phyloP scores from a whole-genome alignment of 2,113 vertebrate species.

The Phoenicopterus ruber region DNA sequence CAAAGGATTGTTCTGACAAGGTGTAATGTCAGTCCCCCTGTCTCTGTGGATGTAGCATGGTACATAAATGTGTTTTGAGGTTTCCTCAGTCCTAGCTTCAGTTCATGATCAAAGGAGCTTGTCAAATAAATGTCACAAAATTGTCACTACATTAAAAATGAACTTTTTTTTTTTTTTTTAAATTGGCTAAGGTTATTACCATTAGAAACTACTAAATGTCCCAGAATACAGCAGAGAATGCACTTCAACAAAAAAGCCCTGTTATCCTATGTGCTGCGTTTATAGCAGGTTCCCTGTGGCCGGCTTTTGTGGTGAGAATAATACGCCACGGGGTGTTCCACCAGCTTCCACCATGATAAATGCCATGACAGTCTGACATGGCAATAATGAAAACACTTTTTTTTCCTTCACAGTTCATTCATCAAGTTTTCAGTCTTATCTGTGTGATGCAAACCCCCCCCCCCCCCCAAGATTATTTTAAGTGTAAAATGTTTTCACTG shows the following conservation, averaged over 20 bases:
- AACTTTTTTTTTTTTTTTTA: neutral
- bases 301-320: neutral
- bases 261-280: neutral
- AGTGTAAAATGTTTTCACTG: neutral
- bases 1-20: constrained; percentile 48
- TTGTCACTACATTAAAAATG: neutral
- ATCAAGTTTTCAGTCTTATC: neutral
- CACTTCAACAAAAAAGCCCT: neutral
- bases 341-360: neutral
- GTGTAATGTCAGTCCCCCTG: neutral
- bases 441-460: accelerated
- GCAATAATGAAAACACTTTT: neutral
- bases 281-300: accelerated
- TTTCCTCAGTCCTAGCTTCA: constrained; percentile 8
- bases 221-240: neutral
- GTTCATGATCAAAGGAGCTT: constrained; percentile 36
- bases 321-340: neutral
- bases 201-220: neutral
- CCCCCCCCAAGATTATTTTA: neutral
- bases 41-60: neutral
- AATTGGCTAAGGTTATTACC: neutral
- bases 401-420: neutral
- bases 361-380: neutral
- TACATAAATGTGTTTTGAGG: constrained; percentile 13
- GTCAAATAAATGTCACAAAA: constrained; percentile 16